Conservation (phyloP, 1,140 invertebrate species). For the Gonioctena quinquepunctata region DNA sequence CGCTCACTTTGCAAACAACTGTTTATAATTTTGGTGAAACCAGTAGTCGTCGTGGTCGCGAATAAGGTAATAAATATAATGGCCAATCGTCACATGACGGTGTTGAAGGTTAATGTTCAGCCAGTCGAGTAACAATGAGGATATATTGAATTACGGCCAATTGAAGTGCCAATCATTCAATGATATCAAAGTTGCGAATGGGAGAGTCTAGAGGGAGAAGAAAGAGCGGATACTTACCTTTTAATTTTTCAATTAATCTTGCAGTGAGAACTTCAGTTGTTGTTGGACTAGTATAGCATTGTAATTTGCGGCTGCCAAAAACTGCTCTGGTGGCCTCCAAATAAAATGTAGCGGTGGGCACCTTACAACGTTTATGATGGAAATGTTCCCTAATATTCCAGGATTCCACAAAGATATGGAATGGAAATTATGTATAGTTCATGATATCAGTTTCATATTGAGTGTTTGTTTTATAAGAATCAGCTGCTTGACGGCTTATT, state of each 20-base stretch:
- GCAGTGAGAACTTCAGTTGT: too few species aligned
- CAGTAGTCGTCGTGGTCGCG: background rate
- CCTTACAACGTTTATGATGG: too few species aligned
- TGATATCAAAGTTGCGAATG: conserved; percentile 12
- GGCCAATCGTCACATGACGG: conserved; percentile 14
- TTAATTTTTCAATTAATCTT: background rate
- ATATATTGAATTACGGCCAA: conserved; percentile 39
- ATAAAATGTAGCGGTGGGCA: too few species aligned
- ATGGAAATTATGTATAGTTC: too few species aligned
- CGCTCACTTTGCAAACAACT: background rate
- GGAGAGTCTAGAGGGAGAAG: background rate
- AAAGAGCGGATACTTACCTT: background rate
- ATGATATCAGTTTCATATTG: too few species aligned
- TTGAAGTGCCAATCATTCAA: conserved; percentile 37
- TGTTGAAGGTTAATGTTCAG: conserved; percentile 33
- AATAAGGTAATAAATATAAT: conserved; percentile 15
- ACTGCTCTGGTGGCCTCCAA: too few species aligned
- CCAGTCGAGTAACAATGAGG: conserved; percentile 32
- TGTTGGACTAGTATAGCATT: too few species aligned
- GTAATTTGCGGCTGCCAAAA: too few species aligned
- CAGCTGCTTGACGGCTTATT: too few species aligned
- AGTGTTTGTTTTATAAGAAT: too few species aligned
- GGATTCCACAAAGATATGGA: too few species aligned
- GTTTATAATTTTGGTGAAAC: background rate
- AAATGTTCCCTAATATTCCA: too few species aligned